A percentile compares a stretch with the other conserved stretches of the same genome.
Evolutionary conservation across 2,113 vertebrate species (phyloP).

Genomic region (Pseudois nayaur): DNA sequence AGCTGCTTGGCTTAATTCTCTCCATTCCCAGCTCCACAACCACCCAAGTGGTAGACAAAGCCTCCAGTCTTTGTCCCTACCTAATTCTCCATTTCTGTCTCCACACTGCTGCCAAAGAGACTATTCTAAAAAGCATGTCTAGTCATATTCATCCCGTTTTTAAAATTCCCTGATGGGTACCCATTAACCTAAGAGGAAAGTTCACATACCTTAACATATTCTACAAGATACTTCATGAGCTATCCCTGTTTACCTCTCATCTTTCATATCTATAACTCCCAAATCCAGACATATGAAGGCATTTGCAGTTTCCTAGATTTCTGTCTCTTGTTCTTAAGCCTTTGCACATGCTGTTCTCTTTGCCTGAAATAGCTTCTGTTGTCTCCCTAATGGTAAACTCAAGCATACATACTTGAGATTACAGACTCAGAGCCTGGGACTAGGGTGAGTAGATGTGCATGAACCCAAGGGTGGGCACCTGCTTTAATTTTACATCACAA

Average conservation of each 20-base stretch:
- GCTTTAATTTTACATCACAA: neutral
- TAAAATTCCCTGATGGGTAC: neutral
- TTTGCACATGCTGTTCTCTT: neutral
- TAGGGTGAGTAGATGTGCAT: fast-evolving
- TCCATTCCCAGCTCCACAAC: neutral
- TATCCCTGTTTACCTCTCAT: neutral
- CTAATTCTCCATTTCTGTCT: neutral
- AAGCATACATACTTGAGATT: neutral
- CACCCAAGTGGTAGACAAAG: neutral
- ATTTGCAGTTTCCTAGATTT: neutral
- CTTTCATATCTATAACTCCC: neutral
- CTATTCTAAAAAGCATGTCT: neutral
- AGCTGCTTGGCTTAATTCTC: neutral
- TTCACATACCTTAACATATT: neutral
- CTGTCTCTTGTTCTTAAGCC: neutral
- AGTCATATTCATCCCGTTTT: neutral
- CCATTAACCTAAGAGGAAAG: neutral
- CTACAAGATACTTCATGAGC: neutral
- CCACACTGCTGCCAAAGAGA: neutral
- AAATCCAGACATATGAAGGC: neutral
- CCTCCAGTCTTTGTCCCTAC: neutral
- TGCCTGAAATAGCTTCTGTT: neutral
- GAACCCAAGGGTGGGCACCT: neutral
- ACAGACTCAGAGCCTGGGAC: fast-evolving
- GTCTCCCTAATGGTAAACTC: neutral